A percentile compares a stretch with the other conserved stretches of the same genome.
phyloP scores from a whole-genome alignment of 2,797 vertebrate species.

The Cirrhinus molitorella region DNA sequence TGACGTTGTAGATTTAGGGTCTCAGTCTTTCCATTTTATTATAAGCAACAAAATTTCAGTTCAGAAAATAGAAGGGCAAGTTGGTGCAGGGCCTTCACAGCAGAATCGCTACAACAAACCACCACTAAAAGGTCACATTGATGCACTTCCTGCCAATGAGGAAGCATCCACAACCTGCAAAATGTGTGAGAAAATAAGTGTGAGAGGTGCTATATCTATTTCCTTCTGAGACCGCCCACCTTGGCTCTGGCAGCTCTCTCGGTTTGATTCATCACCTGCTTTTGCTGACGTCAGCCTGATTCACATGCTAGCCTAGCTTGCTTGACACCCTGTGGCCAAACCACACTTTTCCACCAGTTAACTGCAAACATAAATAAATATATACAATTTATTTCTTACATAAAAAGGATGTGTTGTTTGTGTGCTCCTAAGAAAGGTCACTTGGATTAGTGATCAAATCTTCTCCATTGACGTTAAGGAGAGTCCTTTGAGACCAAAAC shows the following conservation, averaged over 20 bases:
- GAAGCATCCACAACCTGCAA: conserved; percentile 50
- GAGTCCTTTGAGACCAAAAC: conserved; percentile 18
- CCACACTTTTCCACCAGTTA: background rate
- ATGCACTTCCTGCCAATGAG: conserved; percentile 62
- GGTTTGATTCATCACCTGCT: conserved; percentile 63
- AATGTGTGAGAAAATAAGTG: conserved; percentile 52
- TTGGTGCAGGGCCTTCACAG: conserved; percentile 33
- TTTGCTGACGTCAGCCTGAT: conserved; percentile 46
- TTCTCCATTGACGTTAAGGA: conserved; percentile 18
- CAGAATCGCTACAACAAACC: conserved; percentile 21
- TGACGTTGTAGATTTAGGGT: background rate
- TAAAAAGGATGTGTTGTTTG: conserved; percentile 30
- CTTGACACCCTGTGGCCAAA: conserved; percentile 39
- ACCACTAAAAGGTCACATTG: conserved; percentile 55
- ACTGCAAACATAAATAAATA: conserved; percentile 19
- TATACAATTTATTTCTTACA: background rate
- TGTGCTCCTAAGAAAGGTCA: conserved; percentile 22
- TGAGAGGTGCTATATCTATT: conserved; percentile 52
- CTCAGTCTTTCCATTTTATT: background rate
- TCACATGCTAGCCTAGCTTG: conserved; percentile 26
- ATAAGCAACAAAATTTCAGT: background rate
- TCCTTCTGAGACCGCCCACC: conserved; percentile 40
- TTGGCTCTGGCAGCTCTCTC: conserved; percentile 50
- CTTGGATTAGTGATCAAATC: conserved; percentile 31
- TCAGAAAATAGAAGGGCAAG: conserved; percentile 18